Percentiles rank a stretch among this genome's conserved stretches.
phyloP scores from a whole-genome alignment of 2,113 vertebrate species.

The Urocitellus parryii region DNA sequence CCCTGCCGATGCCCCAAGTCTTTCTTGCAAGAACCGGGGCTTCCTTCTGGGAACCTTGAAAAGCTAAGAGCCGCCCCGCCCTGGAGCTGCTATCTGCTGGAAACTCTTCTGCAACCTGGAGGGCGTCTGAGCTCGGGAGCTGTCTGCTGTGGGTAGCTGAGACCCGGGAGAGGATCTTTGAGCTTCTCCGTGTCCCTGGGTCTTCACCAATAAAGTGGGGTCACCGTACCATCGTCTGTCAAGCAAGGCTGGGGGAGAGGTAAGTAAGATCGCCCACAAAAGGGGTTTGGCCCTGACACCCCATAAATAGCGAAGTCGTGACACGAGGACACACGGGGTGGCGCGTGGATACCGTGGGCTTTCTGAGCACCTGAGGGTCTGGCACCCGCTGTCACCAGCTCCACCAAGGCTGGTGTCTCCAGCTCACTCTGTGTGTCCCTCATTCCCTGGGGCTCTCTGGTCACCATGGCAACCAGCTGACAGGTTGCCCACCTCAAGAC shows the following conservation, averaged over 20 bases:
- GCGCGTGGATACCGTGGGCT: not conserved
- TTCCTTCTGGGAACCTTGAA: not conserved
- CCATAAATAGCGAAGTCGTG: not conserved
- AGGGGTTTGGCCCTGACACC: not conserved
- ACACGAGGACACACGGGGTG: not conserved
- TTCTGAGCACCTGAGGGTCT: not conserved
- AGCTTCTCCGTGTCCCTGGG: not conserved
- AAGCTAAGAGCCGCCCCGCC: not conserved
- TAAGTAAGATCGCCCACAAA: not conserved
- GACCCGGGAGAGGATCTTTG: rapidly evolving
- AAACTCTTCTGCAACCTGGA: not conserved
- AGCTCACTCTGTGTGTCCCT: slow-evolving; percentile 73
- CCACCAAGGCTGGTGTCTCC: slow-evolving; percentile 76
- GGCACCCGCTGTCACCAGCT: not conserved
- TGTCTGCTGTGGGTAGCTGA: not conserved
- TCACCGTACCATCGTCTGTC: rapidly evolving
- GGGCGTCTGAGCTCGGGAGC: not conserved
- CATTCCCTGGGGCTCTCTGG: slow-evolving; percentile 75
- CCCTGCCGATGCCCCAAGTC: rapidly evolving
- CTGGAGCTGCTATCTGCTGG: too few species aligned
- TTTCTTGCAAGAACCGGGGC: not conserved
- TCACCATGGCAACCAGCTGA: slow-evolving; percentile 86
- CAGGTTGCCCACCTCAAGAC: slow-evolving; percentile 71
- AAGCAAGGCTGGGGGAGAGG: not conserved
- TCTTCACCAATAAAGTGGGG: not conserved